Conservation (phyloP, 2,113 vertebrate species). For the Oryzias woworae region DNA sequence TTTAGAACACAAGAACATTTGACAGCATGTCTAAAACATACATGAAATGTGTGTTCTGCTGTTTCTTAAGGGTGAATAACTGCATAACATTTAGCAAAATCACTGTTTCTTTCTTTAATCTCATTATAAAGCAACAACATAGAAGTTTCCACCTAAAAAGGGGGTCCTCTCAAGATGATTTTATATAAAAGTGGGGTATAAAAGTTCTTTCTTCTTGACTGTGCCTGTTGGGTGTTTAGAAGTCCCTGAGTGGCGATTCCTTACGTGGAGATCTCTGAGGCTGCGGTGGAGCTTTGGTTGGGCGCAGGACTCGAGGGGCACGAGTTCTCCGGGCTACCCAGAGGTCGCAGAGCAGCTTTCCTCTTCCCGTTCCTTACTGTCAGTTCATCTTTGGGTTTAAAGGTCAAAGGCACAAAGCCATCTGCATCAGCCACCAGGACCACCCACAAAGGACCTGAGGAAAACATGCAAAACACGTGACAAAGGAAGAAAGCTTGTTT, state of each 20-base stretch:
- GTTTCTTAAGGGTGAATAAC: background rate
- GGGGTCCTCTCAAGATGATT: conserved; percentile 1
- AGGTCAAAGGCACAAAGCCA: conserved; percentile 88
- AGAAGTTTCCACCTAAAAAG: conserved; percentile 11
- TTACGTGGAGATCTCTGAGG: conserved; percentile 33
- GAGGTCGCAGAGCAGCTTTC: conserved; percentile 54
- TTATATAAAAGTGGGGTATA: conserved; percentile 3
- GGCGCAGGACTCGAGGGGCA: conserved; percentile 57
- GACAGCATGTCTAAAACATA: no score
- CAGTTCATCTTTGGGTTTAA: conserved; percentile 83
- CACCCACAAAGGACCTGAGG: conserved; percentile 87
- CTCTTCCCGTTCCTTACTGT: conserved; percentile 81
- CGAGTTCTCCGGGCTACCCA: conserved; percentile 42
- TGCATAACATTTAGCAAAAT: background rate
- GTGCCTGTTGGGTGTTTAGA: no score
- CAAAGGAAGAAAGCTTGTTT: background rate
- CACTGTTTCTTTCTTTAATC: background rate
- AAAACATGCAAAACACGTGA: conserved; percentile 42
- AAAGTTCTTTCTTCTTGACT: no score
- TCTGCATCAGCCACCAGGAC: conserved; percentile 86
- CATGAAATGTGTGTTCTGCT: no score
- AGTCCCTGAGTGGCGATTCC: no score
- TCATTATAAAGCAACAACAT: conserved; percentile 26
- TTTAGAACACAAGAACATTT: no score
- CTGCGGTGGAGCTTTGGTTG: conserved; percentile 15